Base-by-base conservation (phyloP, 2,797 vertebrate species). In the Coreius guichenoti region DNA sequence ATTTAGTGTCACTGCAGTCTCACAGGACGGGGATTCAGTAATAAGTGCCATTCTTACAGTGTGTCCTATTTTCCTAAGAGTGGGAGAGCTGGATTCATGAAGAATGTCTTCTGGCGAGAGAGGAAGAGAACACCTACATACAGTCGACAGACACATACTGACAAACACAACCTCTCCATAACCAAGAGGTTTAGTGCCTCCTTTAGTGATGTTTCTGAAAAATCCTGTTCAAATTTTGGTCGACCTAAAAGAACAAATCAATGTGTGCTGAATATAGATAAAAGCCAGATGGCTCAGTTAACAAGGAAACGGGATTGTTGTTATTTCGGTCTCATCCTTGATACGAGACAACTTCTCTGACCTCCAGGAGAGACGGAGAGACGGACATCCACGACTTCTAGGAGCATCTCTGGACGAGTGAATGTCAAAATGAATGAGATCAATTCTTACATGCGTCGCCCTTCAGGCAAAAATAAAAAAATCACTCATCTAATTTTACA, bases 11-110 rank as follows among this genome's bases (percentile, higher is more conserved):
- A 67, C 88, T 82, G 91, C 84, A 91, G 87, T 83, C 89, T 88
- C 85, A 45, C 45, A 89, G 87, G 88, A 92, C 76, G 86, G 81
- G 78, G 90, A 91, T 89, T 88, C 83, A 82, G 36, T 88, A 90
- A 90, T 87, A 90, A 90, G 86, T 82, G 85, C 82, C 83, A 74
- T 91, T 75, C 86, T 87, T 76, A 80, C 43, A 80, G 86, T 8
- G 19, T 91, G 92, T 81, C 91, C 92, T 91, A 92, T 89, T 93
- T 94, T 92, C 86, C 90, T 81, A 87, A 17, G 29, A 80, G 85
- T 81, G 82, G 85, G 86, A 89, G 87, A 84, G 89, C 86, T 69
- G 23, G 49, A 78, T 84, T 82, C 76, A 81, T 78, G 87, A 87
- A 83, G 80, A 79, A 73, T 85, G 82, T 87, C 70, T 72, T 78